These are phyloP conservation scores for Muscina levida DNA, from an alignment of 2,888 invertebrate genomes.

Conservation along the genomic window DNA sequence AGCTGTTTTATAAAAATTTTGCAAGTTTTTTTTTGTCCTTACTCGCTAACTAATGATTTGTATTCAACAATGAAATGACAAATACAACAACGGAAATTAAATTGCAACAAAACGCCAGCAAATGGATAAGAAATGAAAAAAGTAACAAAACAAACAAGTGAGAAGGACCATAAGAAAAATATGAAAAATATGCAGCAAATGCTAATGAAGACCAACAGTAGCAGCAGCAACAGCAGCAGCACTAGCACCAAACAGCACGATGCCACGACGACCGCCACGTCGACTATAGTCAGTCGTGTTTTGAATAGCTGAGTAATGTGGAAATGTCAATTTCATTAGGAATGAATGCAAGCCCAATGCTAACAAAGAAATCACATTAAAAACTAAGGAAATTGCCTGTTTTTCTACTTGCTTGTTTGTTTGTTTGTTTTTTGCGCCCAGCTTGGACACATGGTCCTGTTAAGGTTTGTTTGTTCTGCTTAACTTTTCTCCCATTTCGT, in stretches of 20 bases:
- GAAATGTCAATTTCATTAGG: conserved; percentile 60
- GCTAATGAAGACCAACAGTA: conserved; percentile 56
- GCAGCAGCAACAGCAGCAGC: too few relatives aligned
- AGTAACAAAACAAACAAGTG: conserved; percentile 9
- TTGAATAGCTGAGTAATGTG: conserved; percentile 1
- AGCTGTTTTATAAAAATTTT: conserved; percentile 25
- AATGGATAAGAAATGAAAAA: neutral
- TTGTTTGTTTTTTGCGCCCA: neutral
- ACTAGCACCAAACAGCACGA: too few relatives aligned
- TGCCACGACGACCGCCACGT: neutral
- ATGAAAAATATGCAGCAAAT: conserved; percentile 47
- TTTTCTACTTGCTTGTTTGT: conserved; percentile 3
- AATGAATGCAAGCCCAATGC: conserved; percentile 43
- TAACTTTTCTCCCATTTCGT: neutral
- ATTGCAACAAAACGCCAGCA: conserved; percentile 50
- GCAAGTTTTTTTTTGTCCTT: conserved; percentile 12
- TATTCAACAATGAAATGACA: conserved; percentile 53
- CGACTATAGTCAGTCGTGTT: neutral
- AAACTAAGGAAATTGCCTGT: conserved; percentile 39
- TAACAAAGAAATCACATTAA: conserved; percentile 46
- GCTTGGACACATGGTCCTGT: neutral
- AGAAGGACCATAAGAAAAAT: conserved; percentile 11
- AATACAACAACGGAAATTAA: conserved; percentile 60
- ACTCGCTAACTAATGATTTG: conserved; percentile 63
- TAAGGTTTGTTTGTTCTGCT: neutral